Evolutionary conservation across 1,140 invertebrate genomes (phyloP), one percentile per base, ranked within the genome.

Genomic region (Hermetia illucens): DNA sequence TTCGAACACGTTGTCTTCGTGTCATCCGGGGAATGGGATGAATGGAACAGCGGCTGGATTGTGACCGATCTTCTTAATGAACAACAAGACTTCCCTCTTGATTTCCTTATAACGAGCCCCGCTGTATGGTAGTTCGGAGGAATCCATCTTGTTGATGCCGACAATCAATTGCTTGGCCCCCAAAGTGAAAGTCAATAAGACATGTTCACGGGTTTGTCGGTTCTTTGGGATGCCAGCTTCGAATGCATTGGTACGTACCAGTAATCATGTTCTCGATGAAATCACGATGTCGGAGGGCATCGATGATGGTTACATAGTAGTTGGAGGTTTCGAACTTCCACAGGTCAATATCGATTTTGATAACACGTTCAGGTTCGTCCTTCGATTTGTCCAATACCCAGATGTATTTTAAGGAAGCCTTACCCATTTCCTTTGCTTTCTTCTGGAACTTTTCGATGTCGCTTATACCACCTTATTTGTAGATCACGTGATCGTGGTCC

Each of bases 381-480:
- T 89, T 90, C 54, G 89, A 69, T 68, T 89, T 90, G 72, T 91
- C 86, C 70, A 91, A 73, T 39, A 90, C 85, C 85, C 84, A 88
- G 53, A 84, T 84, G 57, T 88, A 88, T 65, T 88, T 89, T 79
- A 89, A 90, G 57, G 84, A 89, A 53, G 79, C 81, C 58, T 90
- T 89, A 50, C 86, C 86, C 84, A 90, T 87, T 75, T 94, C 86
- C 57, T 89, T 81, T 51, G 90, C 89, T 64, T 94, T 89, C 71
- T 93, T 93, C 72, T 94, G 90, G 71, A 93, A 94, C 68, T 94
- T 94, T 61, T 93, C 88, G 62, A 95, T 94, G 55, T 93, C 92
- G 72, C 94, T 90, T 64, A 94, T 94, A 63, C 90, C 90, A 66
- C 91, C 91, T 64, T 90, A 94, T 77, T 94, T 93, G 84, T 95